Conservation (phyloP, 2,888 invertebrate genomes). For the Caenorhabditis macrosperma region DNA sequence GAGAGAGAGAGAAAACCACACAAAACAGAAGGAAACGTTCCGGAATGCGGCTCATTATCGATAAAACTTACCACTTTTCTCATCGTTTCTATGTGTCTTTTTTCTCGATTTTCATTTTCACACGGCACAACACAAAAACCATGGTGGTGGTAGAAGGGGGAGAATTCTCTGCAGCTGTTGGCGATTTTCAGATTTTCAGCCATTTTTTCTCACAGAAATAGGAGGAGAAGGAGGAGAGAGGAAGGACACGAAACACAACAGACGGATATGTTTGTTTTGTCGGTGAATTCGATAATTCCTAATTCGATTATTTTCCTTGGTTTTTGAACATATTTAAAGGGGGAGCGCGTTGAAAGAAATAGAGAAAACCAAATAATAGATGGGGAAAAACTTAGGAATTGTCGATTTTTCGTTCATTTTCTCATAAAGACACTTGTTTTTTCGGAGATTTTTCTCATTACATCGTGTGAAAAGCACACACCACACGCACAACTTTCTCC, state of each 20-base stretch:
- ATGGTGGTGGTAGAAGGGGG: background rate
- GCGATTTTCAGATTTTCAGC: conserved; percentile 11
- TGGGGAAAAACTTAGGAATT: conserved; percentile 8
- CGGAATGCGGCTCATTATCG: too few relatives aligned
- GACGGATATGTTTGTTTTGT: background rate
- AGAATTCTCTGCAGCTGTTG: too few relatives aligned
- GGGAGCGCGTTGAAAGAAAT: conserved; percentile 14
- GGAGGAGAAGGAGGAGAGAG: conserved; percentile 27
- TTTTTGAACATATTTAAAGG: background rate
- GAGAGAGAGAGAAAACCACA: conserved; percentile 18
- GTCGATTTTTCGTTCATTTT: conserved; percentile 10
- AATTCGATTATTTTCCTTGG: background rate
- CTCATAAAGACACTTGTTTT: background rate
- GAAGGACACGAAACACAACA: conserved; percentile 42
- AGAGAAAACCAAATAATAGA: conserved; percentile 38
- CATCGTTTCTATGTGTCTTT: background rate
- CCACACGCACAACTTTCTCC: background rate
- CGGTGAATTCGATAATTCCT: background rate
- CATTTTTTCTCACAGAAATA: background rate
- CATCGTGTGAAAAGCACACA: background rate
- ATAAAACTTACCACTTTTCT: background rate
- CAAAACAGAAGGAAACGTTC: conserved; percentile 31
- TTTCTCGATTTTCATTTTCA: conserved; percentile 13
- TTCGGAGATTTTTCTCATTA: background rate
- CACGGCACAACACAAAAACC: conserved; percentile 32